Evolutionary conservation across 2,888 invertebrate species (phyloP).

Genomic region (Melitaea athalia): DNA sequence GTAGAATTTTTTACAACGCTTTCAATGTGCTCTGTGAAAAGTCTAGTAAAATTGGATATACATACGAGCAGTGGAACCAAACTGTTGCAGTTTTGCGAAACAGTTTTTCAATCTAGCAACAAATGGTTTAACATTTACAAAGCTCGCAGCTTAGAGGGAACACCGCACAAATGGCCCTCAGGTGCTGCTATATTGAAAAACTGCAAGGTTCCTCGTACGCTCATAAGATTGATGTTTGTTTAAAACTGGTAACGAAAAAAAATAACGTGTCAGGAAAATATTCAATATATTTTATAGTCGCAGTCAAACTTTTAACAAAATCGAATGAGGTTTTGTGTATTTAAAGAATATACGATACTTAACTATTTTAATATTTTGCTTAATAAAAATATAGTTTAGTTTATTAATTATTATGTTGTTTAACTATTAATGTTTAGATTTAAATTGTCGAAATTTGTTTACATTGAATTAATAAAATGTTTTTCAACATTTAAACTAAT

Average conservation of each 20-base stretch:
- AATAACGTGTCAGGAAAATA: not conserved
- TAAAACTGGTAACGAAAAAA: conserved; percentile 15
- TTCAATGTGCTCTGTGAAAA: conserved; percentile 33
- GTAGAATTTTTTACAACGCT: conserved; percentile 30
- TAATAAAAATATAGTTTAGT: too few species aligned
- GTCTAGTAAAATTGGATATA: conserved; percentile 46
- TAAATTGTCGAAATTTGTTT: too few species aligned
- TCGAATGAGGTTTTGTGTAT: too few species aligned
- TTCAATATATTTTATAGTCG: not conserved
- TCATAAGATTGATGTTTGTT: conserved; percentile 57
- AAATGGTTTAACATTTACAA: conserved; percentile 78
- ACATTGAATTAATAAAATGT: too few species aligned
- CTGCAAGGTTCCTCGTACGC: conserved; percentile 67
- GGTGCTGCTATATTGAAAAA: conserved; percentile 81
- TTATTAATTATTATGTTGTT: too few species aligned
- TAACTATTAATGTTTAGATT: too few species aligned
- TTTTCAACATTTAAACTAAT: too few species aligned
- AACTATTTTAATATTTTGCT: too few species aligned
- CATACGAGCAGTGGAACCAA: conserved; percentile 49
- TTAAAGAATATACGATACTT: too few species aligned
- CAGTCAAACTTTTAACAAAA: not conserved
- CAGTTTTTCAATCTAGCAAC: conserved; percentile 79
- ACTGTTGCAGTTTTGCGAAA: conserved; percentile 64
- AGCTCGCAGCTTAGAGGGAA: conserved; percentile 70
- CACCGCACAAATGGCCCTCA: conserved; percentile 70